Conservation (phyloP, 2,797 vertebrate species). For the Neosilurus mollespiculum region DNA sequence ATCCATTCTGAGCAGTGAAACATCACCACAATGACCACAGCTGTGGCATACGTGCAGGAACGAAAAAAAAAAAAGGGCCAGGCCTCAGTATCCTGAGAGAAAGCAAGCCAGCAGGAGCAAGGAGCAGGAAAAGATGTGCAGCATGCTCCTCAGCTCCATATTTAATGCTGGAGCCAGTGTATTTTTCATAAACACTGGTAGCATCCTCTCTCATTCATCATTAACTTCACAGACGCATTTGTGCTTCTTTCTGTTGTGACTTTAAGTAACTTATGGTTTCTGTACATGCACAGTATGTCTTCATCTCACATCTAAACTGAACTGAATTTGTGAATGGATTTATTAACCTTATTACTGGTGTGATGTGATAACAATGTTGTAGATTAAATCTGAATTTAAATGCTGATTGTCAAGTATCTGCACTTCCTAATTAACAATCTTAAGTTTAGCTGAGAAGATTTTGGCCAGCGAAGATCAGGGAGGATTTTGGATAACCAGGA, state of each 20-base stretch:
- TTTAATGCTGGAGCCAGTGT: slow-evolving; percentile 43
- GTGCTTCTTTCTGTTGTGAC: neutral
- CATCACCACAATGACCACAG: slow-evolving; percentile 82
- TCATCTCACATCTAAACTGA: neutral
- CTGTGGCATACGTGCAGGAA: slow-evolving; percentile 77
- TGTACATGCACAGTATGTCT: neutral
- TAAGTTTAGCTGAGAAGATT: slow-evolving; percentile 28
- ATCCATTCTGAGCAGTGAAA: slow-evolving; percentile 87
- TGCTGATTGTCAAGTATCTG: neutral
- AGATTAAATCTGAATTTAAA: slow-evolving; percentile 8
- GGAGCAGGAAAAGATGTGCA: slow-evolving; percentile 44
- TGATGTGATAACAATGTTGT: neutral
- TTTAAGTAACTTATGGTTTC: neutral
- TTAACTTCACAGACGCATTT: neutral
- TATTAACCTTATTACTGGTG: neutral
- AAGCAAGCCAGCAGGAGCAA: slow-evolving; percentile 57
- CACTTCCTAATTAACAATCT: slow-evolving; percentile 14
- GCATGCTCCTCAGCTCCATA: slow-evolving; percentile 39
- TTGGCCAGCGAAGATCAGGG: slow-evolving; percentile 18
- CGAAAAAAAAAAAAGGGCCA: slow-evolving; percentile 51
- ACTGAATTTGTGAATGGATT: neutral
- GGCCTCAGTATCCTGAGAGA: slow-evolving; percentile 55
- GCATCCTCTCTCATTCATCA: neutral
- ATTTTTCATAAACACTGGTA: neutral
- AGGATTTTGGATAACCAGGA: slow-evolving; percentile 47